Evolutionary conservation across 2,888 invertebrate genomes (phyloP).

Genomic region (Atethmia centrago): DNA sequence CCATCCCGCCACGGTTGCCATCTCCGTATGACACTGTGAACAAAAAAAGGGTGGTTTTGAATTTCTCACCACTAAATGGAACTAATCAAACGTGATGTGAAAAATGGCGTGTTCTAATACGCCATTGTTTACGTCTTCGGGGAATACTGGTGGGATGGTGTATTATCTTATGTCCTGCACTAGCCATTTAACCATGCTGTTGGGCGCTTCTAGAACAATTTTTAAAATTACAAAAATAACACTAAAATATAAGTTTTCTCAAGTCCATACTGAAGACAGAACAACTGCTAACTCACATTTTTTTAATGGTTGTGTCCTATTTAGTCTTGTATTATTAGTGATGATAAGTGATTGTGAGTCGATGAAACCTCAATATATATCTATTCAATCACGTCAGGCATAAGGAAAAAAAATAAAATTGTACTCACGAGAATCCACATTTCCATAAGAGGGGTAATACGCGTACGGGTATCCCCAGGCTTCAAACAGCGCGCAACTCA

Average conservation of each 20-base stretch:
- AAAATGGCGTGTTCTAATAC: not conserved
- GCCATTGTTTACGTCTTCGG: not conserved
- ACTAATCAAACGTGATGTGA: no score
- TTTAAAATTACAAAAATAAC: not conserved
- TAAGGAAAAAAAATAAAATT: not conserved
- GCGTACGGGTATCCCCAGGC: slow-evolving; percentile 79
- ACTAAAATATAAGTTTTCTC: no score
- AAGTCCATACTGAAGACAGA: not conserved
- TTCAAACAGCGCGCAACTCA: slow-evolving; percentile 79
- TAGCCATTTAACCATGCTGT: not conserved
- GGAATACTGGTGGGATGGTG: not conserved
- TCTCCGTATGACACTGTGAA: slow-evolving; percentile 85
- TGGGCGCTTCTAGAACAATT: not conserved
- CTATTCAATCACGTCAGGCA: not conserved
- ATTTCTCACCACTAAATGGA: not conserved
- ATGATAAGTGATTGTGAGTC: not conserved
- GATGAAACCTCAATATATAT: not conserved
- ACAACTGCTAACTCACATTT: not conserved
- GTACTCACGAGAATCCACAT: slow-evolving; percentile 85
- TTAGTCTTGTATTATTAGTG: not conserved
- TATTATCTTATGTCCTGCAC: not conserved
- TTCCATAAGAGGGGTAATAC: slow-evolving; percentile 83
- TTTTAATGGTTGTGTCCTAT: not conserved
- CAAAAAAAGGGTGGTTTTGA: slow-evolving; percentile 10
- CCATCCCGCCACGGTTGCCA: slow-evolving; percentile 84